phyloP scores from a whole-genome alignment of 2,113 vertebrate genomes.

The Engraulis encrasicolus region DNA sequence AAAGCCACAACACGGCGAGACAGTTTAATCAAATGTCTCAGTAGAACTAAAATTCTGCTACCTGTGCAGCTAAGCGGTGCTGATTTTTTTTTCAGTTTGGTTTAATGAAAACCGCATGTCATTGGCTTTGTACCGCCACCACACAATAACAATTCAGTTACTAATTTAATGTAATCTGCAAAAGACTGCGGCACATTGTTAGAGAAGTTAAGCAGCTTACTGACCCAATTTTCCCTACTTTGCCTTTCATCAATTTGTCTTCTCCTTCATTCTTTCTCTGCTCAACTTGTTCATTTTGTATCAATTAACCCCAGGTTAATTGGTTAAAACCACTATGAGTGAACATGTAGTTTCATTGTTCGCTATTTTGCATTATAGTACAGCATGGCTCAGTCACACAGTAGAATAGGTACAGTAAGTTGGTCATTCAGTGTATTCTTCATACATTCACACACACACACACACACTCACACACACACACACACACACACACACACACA shows the following conservation, averaged over 20 bases:
- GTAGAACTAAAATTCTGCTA: too few relatives aligned
- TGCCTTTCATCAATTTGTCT: neutral
- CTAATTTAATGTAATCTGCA: neutral
- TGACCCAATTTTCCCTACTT: neutral
- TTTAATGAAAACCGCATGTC: too few relatives aligned
- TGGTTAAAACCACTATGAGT: neutral
- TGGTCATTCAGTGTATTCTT: neutral
- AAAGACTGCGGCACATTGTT: neutral
- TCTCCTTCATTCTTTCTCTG: neutral
- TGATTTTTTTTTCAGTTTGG: too few relatives aligned
- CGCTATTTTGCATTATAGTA: constrained; percentile 18
- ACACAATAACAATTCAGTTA: too few relatives aligned
- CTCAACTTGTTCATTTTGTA: neutral
- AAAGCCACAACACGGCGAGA: neutral
- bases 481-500: too few relatives aligned
- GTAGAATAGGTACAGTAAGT: too few relatives aligned
- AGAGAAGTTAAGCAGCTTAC: neutral
- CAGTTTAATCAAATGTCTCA: neutral
- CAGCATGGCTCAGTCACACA: neutral
- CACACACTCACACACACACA: too few relatives aligned
- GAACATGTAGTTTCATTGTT: neutral
- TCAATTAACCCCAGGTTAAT: constrained; percentile 16
- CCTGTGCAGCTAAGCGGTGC: too few relatives aligned
- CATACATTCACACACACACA: too few relatives aligned
- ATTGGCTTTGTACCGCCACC: too few relatives aligned